Conservation (phyloP, 2,113 vertebrate species). For the Malurus cyaneus region DNA sequence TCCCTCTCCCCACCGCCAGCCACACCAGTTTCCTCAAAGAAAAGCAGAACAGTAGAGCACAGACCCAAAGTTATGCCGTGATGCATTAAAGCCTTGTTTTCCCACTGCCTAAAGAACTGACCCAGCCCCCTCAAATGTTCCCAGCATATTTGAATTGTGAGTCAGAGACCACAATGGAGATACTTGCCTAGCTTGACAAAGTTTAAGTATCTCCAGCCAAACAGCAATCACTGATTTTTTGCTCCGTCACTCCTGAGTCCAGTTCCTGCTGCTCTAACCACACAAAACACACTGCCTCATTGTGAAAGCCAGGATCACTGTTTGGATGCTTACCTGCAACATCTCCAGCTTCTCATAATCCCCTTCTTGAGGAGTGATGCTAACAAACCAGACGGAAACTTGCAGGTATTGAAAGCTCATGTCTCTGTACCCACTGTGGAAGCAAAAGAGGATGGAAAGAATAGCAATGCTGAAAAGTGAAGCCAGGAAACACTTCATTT, state of each 20-base stretch:
- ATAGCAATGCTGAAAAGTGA: not conserved
- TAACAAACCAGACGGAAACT: not conserved
- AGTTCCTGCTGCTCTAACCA: not conserved
- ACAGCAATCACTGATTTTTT: slow-evolving; percentile 5
- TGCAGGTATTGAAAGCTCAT: not conserved
- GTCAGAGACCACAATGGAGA: slow-evolving; percentile 47
- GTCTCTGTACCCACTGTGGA: not conserved
- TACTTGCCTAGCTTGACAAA: slow-evolving; percentile 28
- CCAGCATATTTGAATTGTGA: slow-evolving; percentile 54
- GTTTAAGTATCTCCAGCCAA: slow-evolving; percentile 28
- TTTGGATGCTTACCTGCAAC: not conserved
- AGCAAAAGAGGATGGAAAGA: slow-evolving; percentile 7
- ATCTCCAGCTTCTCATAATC: not conserved
- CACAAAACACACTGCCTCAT: not conserved
- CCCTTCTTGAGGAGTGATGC: not conserved
- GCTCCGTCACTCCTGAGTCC: slow-evolving; percentile 13
- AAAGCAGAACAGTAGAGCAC: slow-evolving; percentile 43
- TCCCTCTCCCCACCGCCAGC: not conserved
- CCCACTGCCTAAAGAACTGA: slow-evolving; percentile 45
- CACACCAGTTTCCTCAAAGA: slow-evolving; percentile 51
- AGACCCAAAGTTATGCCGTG: not conserved
- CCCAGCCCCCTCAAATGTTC: slow-evolving; percentile 56
- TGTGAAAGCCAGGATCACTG: not conserved
- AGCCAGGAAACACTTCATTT: slow-evolving; percentile 14
- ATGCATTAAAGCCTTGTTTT: slow-evolving; percentile 59